phyloP scores from a whole-genome alignment of 2,797 vertebrate species.

The Pipistrellus kuhlii region DNA sequence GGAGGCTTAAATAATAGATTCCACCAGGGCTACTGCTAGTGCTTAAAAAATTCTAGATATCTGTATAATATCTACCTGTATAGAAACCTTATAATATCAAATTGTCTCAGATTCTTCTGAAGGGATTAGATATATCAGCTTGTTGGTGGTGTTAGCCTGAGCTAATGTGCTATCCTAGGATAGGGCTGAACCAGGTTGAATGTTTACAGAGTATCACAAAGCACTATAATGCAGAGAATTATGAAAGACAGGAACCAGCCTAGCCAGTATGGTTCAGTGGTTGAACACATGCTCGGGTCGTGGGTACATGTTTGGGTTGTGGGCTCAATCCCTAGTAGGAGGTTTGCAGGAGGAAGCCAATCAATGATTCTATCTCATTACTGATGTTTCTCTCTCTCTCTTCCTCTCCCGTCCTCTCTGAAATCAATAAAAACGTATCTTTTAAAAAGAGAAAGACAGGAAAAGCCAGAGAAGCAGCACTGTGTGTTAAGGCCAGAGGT shows the following conservation, averaged over 20 bases:
- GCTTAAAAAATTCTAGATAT: background rate
- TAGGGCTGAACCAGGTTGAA: background rate
- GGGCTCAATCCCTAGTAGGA: too few species aligned
- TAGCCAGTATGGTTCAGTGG: too few species aligned
- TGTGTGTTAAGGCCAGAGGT: background rate
- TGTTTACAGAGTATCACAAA: background rate
- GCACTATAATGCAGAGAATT: background rate
- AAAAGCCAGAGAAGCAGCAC: background rate
- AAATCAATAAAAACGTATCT: too few species aligned
- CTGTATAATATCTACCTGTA: background rate
- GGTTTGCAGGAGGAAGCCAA: too few species aligned
- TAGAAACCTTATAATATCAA: background rate
- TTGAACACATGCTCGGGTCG: too few species aligned
- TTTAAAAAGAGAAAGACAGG: too few species aligned
- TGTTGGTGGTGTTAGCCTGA: background rate
- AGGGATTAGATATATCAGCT: background rate
- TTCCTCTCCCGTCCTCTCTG: too few species aligned
- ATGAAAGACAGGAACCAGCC: background rate
- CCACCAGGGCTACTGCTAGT: background rate
- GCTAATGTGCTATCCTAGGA: background rate
- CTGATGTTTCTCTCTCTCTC: too few species aligned
- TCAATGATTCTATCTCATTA: too few species aligned
- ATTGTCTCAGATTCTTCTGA: background rate
- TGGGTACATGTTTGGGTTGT: too few species aligned
- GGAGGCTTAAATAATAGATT: background rate